Percentiles rank a stretch among this genome's conserved stretches.
Evolutionary conservation across 2,113 vertebrate species (phyloP).

Genomic region (Pao palembangensis): DNA sequence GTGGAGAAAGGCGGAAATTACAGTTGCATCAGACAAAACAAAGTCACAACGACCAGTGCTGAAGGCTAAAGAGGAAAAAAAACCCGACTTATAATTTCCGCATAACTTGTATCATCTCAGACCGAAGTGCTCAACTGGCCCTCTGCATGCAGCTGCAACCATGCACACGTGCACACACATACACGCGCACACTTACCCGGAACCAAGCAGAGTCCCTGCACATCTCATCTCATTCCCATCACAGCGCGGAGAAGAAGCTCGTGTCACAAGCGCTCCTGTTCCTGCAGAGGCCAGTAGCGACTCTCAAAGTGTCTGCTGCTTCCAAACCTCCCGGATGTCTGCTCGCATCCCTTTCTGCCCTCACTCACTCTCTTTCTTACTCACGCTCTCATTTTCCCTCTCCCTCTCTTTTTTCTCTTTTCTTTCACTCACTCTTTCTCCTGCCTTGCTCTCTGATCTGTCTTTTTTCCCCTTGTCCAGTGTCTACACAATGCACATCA

Average conservation of each 20-base stretch:
- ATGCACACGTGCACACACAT: constrained; percentile 8
- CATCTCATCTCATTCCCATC: constrained; percentile 78
- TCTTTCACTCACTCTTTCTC: constrained; percentile 56
- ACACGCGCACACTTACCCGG: constrained; percentile 70
- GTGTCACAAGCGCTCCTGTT: constrained; percentile 82
- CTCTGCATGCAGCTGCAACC: constrained; percentile 22
- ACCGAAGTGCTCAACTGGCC: background rate
- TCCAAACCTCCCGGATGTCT: constrained; percentile 59
- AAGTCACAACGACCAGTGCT: background rate
- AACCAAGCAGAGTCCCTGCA: constrained; percentile 65
- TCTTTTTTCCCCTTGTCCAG: constrained; percentile 84
- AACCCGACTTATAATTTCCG: background rate
- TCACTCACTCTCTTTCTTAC: constrained; percentile 52
- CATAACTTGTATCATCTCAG: background rate
- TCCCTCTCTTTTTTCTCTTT: constrained; percentile 16
- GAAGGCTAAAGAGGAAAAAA: constrained; percentile 2
- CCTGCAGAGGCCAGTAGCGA: constrained; percentile 80
- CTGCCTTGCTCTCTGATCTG: constrained; percentile 78
- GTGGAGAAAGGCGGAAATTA: background rate
- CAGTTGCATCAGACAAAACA: background rate
- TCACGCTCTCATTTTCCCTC: constrained; percentile 45
- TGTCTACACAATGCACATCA: constrained; percentile 98
- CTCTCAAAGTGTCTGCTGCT: constrained; percentile 76
- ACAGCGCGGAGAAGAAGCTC: constrained; percentile 76
- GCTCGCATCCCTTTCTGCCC: constrained; percentile 56